Percentiles rank a stretch among this genome's conserved stretches.
phyloP scores from a whole-genome alignment of 2,113 vertebrate species.

The Anguilla rostrata region DNA sequence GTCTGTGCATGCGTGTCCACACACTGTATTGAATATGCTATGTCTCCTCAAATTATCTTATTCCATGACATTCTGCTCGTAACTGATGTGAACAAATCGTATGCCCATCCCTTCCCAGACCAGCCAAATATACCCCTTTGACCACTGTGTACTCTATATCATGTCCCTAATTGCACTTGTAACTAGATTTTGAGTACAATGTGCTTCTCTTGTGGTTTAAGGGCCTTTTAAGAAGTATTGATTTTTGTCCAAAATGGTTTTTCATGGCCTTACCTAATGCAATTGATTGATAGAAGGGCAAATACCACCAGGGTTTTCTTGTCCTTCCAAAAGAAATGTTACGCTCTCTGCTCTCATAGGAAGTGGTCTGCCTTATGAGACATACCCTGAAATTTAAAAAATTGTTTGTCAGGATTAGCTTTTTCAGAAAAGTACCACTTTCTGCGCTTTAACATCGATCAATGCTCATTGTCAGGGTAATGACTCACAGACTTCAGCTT shows the following conservation, averaged over 20 bases:
- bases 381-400: too few relatives aligned
- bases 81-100: neutral
- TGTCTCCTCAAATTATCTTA: neutral
- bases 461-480: neutral
- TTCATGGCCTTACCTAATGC: neutral
- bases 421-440: neutral
- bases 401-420: neutral
- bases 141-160: neutral
- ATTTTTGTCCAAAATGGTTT: neutral
- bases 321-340: neutral
- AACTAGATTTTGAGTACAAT: neutral
- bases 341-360: neutral
- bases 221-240: conserved; percentile 4
- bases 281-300: neutral
- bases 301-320: neutral
- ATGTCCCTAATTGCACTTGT: neutral
- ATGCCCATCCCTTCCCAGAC: neutral
- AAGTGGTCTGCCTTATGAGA: too few relatives aligned
- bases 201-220: neutral
- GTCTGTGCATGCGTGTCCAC: too few relatives aligned
- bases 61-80: neutral
- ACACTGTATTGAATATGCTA: neutral
- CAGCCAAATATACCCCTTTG: neutral
- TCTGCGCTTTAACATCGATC: neutral
- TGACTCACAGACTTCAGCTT: neutral